A percentile compares a stretch with the other conserved stretches of the same genome.
phyloP scores from a whole-genome alignment of 1,140 invertebrate genomes.

The Scaptomyza graminum region DNA sequence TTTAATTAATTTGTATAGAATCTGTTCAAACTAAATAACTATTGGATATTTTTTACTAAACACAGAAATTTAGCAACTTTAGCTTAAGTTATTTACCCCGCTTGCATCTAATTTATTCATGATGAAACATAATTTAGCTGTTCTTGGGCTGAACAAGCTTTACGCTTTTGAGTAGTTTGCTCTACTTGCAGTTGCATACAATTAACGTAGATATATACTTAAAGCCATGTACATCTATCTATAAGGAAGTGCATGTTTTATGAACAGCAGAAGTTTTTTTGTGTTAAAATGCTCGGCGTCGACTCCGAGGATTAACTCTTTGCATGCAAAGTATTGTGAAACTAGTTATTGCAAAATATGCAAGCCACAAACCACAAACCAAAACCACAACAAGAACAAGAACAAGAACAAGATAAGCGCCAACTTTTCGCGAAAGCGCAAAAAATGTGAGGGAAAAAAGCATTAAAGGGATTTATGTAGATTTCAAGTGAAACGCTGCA shows the following conservation, averaged over 20 bases:
- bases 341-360: constrained; percentile 12
- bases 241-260: constrained; percentile 7
- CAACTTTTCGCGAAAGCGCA: constrained; percentile 17
- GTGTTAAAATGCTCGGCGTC: background rate
- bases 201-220: constrained; percentile 14
- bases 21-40: too few species aligned
- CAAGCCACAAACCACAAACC: constrained; percentile 7
- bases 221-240: background rate
- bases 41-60: too few species aligned
- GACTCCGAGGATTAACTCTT: constrained; percentile 12
- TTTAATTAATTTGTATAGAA: too few species aligned
- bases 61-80: too few species aligned
- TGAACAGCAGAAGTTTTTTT: background rate
- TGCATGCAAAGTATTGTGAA: constrained; percentile 1
- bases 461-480: constrained; percentile 6
- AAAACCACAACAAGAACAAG: constrained; percentile 5
- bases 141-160: background rate
- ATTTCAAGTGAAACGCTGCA: background rate
- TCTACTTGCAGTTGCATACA: constrained; percentile 3
- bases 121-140: background rate
- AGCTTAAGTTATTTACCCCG: too few species aligned
- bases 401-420: constrained; percentile 21
- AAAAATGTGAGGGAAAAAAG: background rate
- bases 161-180: constrained; percentile 2
- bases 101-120: constrained; percentile 1